Conservation (phyloP, 2,797 vertebrate species). For the Pantherophis vulpinus region DNA sequence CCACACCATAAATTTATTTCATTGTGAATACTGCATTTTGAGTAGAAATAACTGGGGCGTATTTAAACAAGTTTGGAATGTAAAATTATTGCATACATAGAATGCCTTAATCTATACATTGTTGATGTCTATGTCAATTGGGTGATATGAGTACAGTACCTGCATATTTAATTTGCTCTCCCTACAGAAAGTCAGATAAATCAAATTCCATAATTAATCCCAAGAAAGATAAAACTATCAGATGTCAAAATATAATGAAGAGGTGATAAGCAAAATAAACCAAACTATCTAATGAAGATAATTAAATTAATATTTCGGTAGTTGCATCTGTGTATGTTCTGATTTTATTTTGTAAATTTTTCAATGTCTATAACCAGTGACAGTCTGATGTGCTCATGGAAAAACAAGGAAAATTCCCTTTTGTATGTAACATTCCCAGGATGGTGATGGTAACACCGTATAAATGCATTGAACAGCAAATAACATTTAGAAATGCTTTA, state of each 20-base stretch:
- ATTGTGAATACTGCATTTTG: conserved; percentile 41
- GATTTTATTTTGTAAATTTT: conserved; percentile 21
- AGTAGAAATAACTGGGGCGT: conserved; percentile 33
- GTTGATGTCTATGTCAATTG: neutral
- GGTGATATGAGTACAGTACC: neutral
- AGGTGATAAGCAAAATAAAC: conserved; percentile 20
- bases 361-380: conserved; percentile 1
- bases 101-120: conserved; percentile 19
- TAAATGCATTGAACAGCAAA: neutral
- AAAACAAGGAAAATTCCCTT: conserved; percentile 31
- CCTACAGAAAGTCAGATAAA: conserved; percentile 30
- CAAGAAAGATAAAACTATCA: conserved; percentile 40
- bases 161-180: conserved; percentile 40
- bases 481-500: conserved; percentile 14
- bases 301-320: conserved; percentile 8
- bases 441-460: neutral
- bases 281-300: conserved; percentile 34
- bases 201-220: conserved; percentile 33
- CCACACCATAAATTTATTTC: conserved; percentile 26
- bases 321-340: conserved; percentile 5
- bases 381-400: neutral
- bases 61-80: conserved; percentile 21
- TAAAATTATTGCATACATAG: neutral
- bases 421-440: conserved; percentile 16
- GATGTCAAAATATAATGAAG: conserved; percentile 49